Conservation (phyloP, 2,888 invertebrate species). For the Cosmia pyralina region DNA sequence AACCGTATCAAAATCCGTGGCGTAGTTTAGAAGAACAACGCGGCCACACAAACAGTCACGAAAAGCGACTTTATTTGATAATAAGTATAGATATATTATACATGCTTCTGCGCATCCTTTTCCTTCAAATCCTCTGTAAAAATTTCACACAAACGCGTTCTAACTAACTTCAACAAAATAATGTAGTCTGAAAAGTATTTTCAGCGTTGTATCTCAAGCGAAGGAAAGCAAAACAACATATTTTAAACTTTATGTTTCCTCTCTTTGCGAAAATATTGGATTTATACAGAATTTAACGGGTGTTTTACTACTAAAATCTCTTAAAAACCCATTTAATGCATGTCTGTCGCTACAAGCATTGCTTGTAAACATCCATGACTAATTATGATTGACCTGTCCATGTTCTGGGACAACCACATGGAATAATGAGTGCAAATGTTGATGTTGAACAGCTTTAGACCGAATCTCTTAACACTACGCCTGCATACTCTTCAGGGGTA, state of each 20-base stretch:
- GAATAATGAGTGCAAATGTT: constrained; percentile 2
- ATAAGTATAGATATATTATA: no score
- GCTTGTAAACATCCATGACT: constrained; percentile 1
- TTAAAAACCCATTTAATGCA: constrained; percentile 24
- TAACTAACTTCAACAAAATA: constrained; percentile 13
- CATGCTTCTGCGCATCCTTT: neutral
- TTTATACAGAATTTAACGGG: constrained; percentile 28
- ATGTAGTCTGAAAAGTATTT: constrained; percentile 11
- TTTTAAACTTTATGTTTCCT: constrained; percentile 54
- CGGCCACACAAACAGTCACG: no score
- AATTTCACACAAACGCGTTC: neutral
- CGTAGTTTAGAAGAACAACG: no score
- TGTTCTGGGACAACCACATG: neutral
- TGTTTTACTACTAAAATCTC: constrained; percentile 23
- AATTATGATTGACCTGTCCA: constrained; percentile 5
- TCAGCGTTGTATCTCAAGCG: constrained; percentile 19
- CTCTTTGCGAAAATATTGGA: constrained; percentile 41
- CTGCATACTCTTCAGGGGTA: fast-evolving
- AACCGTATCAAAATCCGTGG: no score
- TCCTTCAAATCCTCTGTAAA: constrained; percentile 3
- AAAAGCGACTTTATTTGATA: no score
- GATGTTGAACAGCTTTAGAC: neutral
- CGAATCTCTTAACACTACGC: neutral
- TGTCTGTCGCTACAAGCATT: neutral
- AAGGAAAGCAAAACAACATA: constrained; percentile 46